phyloP scores from a whole-genome alignment of 2,888 invertebrate species.

The Hermodice carunculata region DNA sequence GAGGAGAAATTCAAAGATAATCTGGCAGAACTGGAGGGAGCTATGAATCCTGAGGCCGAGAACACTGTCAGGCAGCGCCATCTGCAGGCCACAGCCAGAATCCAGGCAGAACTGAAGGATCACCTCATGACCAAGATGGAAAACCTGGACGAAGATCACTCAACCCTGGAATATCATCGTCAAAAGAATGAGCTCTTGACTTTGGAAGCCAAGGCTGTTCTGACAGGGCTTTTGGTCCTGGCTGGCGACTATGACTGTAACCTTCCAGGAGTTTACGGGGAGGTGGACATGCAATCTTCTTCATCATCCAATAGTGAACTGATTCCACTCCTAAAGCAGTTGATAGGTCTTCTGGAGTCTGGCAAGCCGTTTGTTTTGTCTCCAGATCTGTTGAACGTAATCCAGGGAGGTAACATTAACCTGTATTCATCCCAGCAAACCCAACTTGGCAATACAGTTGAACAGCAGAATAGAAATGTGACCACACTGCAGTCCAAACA shows the following conservation, averaged over 20 bases:
- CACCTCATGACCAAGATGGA: conserved; percentile 58
- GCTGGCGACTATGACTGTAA: conserved; percentile 64
- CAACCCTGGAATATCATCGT: conserved; percentile 59
- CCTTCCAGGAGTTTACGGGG: conserved; percentile 60
- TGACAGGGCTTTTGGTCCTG: conserved; percentile 51
- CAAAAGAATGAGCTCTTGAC: conserved; percentile 58
- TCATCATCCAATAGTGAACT: conserved; percentile 54
- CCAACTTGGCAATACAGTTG: too few species aligned
- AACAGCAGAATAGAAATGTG: too few species aligned
- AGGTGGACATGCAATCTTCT: conserved; percentile 46
- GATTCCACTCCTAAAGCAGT: conserved; percentile 63
- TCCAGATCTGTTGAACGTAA: conserved; percentile 54
- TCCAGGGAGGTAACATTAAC: conserved; percentile 35
- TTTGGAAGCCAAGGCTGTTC: conserved; percentile 57
- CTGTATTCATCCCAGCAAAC: too few species aligned
- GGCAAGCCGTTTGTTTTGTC: conserved; percentile 62
- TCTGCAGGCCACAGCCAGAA: conserved; percentile 30
- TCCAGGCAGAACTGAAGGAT: conserved; percentile 58
- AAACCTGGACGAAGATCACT: conserved; percentile 55
- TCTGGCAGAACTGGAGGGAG: conserved; percentile 47
- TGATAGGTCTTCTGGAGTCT: conserved; percentile 62
- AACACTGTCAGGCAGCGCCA: conserved; percentile 51
- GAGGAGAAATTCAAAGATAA: conserved; percentile 59
- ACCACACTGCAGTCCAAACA: too few species aligned
- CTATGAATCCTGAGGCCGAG: conserved; percentile 62